A percentile compares a stretch with the other conserved stretches of the same genome.
Conservation (phyloP, 2,888 invertebrate genomes). For the Xestia sexstrigata region DNA sequence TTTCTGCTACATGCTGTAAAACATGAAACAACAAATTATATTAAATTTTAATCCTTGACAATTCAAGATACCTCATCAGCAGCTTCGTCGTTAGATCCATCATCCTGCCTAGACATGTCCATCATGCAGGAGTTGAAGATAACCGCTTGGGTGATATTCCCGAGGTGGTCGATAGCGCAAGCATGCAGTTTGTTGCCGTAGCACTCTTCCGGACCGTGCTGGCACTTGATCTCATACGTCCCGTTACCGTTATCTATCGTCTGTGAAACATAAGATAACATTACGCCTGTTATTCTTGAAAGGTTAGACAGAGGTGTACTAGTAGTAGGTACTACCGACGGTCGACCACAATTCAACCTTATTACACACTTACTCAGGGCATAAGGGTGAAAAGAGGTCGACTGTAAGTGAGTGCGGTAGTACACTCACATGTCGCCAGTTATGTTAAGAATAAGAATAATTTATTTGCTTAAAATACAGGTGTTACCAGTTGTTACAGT, state of each 20-base stretch:
- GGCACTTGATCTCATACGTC: conserved; percentile 91
- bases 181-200: conserved; percentile 95
- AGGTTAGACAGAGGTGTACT: neutral
- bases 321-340: neutral
- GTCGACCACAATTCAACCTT: no score
- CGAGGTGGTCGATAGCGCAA: conserved; percentile 89
- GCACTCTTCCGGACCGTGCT: conserved; percentile 93
- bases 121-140: conserved; percentile 94
- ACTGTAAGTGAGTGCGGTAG: no score
- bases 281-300: neutral
- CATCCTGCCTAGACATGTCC: conserved; percentile 52
- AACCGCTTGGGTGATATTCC: conserved; percentile 87
- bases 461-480: no score
- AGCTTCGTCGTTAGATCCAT: conserved; percentile 73
- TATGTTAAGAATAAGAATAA: no score
- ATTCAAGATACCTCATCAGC: conserved; percentile 71
- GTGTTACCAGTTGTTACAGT: no score
- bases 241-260: conserved; percentile 67
- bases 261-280: conserved; percentile 35
- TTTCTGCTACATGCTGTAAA: neutral
- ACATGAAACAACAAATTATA: neutral
- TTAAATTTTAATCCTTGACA: neutral
- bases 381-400: no score
- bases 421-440: neutral
- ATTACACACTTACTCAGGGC: no score